Base-by-base conservation (phyloP, 2,888 invertebrate species). In the Clivina fossor region DNA sequence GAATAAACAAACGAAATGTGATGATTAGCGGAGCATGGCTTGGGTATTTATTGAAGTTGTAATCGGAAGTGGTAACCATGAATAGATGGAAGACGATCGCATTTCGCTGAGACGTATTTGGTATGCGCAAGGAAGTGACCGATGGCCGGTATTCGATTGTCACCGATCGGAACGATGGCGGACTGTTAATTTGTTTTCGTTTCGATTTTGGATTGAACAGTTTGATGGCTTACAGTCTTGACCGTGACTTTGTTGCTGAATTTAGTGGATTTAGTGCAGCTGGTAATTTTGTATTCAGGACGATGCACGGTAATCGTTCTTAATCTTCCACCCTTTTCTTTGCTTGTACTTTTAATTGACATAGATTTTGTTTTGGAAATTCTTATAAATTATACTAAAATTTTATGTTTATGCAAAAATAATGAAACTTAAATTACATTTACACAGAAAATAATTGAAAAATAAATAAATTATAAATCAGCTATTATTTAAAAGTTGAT, bases 251-350 rank as follows among this genome's bases (percentile, higher is more conserved):
- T 18, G 18, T 16, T 8, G 2, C n/a, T 3, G 22, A 9, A 40
- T n/a, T 20, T 18, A 24, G 26, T 43, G n/a, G 9, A 22, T 43
- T 43, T 24, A 33, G 51, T 18, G 32, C 43, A 43, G 9, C 11
- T 13, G 28, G 26, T 64, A 60, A 32, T 51, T n/a, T n/a, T n/a
- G n/a, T 64, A 67, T 67, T 64, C 67, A 64, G 61, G 58, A 44
- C 63, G 61, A 43, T 32, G 41, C 43, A 26, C n/a, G 38, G 40
- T 56, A 43, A 53, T 16, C 26, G 51, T 43, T 26, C 51, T 53
- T 43, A 44, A 53, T 53, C 28, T 50, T 13, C 4, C 26, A 38
- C 40, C 38, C 49, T 50, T 38, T 54, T 28, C 16, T 35, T 54
- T 46, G 54, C 37, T 55, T 55, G 38, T 54, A 55, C 55, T 55